These are phyloP conservation scores for Lutjanus campechanus DNA, from an alignment of 2,797 vertebrate genomes.

Conservation along the genomic window DNA sequence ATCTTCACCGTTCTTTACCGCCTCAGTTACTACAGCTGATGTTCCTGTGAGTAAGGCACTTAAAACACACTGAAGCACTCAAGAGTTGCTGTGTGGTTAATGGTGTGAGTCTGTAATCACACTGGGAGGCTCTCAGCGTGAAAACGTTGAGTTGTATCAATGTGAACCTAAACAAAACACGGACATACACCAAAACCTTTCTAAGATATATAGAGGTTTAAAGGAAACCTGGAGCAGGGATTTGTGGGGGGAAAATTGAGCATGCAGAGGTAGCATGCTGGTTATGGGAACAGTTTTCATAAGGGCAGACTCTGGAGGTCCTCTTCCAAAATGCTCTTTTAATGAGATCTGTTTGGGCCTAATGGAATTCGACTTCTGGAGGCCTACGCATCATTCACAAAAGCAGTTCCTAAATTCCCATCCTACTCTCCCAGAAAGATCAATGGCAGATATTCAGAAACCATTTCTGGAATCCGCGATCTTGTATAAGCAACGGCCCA, in stretches of 20 bases:
- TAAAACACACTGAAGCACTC: not conserved
- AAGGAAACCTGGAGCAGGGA: not conserved
- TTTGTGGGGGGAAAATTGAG: not conserved
- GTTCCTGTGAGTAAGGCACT: not conserved
- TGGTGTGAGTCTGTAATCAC: not conserved
- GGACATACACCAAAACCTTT: not conserved
- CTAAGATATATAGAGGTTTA: not conserved
- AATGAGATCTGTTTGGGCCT: conserved; percentile 37
- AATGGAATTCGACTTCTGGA: conserved; percentile 26
- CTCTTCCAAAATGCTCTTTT: conserved; percentile 35
- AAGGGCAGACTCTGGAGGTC: conserved; percentile 22
- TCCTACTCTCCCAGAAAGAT: conserved; percentile 75
- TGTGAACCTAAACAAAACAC: conserved; percentile 9
- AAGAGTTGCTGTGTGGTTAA: not conserved
- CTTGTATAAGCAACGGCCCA: conserved; percentile 65
- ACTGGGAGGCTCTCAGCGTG: not conserved
- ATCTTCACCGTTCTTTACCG: not conserved
- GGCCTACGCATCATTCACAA: conserved; percentile 41
- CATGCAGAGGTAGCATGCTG: conserved; percentile 3
- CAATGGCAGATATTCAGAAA: conserved; percentile 70
- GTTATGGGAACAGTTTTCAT: conserved; percentile 42
- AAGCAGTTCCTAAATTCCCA: conserved; percentile 50
- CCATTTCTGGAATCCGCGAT: conserved; percentile 62
- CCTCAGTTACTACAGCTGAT: not conserved
- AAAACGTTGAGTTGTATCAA: not conserved